Percentiles rank a stretch among this genome's conserved stretches.
Conservation (phyloP, 2,113 vertebrate species). For the Candoia aspera region DNA sequence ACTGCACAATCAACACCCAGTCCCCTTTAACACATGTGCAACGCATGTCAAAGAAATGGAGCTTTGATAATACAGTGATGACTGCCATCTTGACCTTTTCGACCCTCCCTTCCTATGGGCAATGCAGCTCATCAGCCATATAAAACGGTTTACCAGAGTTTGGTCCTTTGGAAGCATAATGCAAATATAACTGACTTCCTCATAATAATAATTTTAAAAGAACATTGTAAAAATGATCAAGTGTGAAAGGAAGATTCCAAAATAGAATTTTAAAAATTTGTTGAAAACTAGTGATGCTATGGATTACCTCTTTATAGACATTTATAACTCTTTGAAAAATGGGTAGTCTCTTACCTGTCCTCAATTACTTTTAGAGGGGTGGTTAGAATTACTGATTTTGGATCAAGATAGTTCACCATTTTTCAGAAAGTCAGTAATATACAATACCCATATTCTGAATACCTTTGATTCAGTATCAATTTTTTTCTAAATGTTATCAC, state of each 20-base stretch:
- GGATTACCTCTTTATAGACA: neutral
- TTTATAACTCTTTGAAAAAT: neutral
- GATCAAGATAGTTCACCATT: neutral
- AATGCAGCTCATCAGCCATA: neutral
- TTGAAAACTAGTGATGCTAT: neutral
- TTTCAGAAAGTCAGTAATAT: neutral
- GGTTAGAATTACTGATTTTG: neutral
- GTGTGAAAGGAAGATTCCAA: neutral
- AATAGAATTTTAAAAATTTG: neutral
- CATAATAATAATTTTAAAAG: neutral
- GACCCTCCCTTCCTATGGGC: neutral
- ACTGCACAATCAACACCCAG: neutral
- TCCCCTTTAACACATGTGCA: neutral
- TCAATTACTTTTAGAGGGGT: neutral
- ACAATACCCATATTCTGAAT: neutral
- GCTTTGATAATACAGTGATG: neutral
- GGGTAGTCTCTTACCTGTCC: neutral
- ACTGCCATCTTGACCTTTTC: neutral
- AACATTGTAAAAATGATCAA: neutral
- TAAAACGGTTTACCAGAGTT: too few relatives aligned
- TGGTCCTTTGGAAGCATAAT: neutral
- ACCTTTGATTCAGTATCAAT: neutral
- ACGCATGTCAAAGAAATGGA: neutral
- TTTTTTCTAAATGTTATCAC: neutral
- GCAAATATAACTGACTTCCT: neutral